Conservation (phyloP, 2,888 invertebrate genomes). For the Omphaloscelis lunosa region DNA sequence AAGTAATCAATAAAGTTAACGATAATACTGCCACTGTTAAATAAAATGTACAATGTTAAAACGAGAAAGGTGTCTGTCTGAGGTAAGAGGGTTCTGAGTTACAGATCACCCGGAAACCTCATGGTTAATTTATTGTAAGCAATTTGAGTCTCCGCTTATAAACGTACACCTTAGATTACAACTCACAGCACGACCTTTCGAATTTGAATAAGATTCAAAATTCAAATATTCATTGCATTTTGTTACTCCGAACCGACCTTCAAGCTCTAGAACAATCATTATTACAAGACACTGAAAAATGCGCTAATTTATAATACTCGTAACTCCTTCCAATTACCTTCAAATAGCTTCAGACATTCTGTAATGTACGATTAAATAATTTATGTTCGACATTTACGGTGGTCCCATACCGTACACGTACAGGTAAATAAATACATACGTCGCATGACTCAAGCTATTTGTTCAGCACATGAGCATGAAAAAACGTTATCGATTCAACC, state of each 20-base stretch:
- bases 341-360: constrained; percentile 23
- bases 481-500: constrained; percentile 50
- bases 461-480: constrained; percentile 44
- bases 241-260: not conserved
- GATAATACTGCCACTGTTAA: no score
- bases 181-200: not conserved
- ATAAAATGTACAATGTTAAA: not conserved
- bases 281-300: constrained; percentile 8
- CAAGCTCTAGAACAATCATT: not conserved
- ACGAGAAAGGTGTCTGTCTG: not conserved
- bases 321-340: constrained; percentile 12
- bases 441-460: constrained; percentile 60
- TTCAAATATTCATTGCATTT: not conserved
- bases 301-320: not conserved
- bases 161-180: not conserved
- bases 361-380: constrained; percentile 17
- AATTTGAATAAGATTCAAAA: not conserved
- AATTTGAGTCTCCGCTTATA: not conserved
- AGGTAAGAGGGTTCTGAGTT: not conserved
- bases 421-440: constrained; percentile 16
- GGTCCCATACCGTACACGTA: constrained; percentile 2
- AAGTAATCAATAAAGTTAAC: no score
- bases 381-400: constrained; percentile 18
- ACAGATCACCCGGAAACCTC: not conserved
- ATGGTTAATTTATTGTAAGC: not conserved